A percentile compares a stretch with the other conserved stretches of the same genome.
These are phyloP conservation scores for Pediacus dermestoides DNA, from an alignment of 2,888 invertebrate species.

Conservation along the genomic window DNA sequence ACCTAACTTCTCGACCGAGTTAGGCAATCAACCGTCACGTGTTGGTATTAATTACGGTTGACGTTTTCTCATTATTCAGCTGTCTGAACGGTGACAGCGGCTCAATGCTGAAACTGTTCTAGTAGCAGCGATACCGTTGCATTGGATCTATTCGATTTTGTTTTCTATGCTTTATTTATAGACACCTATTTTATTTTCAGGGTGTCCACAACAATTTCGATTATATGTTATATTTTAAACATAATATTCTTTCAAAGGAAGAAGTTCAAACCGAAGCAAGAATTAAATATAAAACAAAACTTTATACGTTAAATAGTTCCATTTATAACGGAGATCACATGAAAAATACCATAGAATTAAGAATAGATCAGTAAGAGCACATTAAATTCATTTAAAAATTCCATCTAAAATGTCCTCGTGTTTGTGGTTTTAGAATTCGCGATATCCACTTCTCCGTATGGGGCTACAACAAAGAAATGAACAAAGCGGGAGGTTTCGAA, in stretches of 20 bases:
- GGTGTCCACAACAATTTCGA: no score
- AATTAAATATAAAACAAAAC: conserved; percentile 62
- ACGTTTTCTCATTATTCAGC: conserved; percentile 44
- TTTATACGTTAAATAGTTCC: conserved; percentile 65
- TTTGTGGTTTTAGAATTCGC: conserved; percentile 57
- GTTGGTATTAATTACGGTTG: conserved; percentile 42
- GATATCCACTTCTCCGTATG: conserved; percentile 70
- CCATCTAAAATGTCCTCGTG: conserved; percentile 7
- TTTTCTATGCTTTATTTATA: no score
- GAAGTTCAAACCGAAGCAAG: conserved; percentile 65
- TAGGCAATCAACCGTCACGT: conserved; percentile 36
- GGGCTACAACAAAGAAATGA: conserved; percentile 56
- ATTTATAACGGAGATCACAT: conserved; percentile 63
- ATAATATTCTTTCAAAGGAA: conserved; percentile 57
- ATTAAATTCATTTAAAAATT: conserved; percentile 5
- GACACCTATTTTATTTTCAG: no score
- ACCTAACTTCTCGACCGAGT: conserved; percentile 26
- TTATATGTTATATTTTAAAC: conserved; percentile 62
- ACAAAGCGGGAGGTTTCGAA: conserved; percentile 67
- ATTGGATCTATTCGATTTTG: conserved; percentile 6
- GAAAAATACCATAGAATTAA: conserved; percentile 66
- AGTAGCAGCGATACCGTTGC: conserved; percentile 12
- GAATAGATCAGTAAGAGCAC: conserved; percentile 69
- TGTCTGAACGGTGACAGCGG: conserved; percentile 36
- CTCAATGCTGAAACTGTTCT: conserved; percentile 18